Percentiles rank a stretch among this genome's conserved stretches.
Conservation (phyloP, 37 sponge, comb jelly and placozoan genomes). For the Spongilla lacustris region DNA sequence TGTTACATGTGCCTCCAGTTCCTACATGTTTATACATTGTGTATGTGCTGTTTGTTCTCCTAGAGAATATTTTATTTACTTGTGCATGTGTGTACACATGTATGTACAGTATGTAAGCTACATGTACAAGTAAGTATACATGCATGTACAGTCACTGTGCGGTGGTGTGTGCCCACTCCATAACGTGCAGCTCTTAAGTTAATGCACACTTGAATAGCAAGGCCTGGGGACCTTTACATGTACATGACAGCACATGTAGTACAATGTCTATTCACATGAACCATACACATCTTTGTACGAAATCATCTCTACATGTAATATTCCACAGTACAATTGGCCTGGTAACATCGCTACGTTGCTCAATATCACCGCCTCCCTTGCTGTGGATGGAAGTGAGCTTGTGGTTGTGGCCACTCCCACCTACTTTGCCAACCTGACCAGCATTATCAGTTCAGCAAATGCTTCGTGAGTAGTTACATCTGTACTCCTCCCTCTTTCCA, state of each 20-base stretch:
- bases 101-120: not conserved
- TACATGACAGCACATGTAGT: too few species aligned
- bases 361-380: not conserved
- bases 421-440: too few species aligned
- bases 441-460: not conserved
- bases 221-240: too few species aligned
- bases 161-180: not conserved
- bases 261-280: too few species aligned
- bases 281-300: not conserved
- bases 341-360: not conserved
- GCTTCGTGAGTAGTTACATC: slow-evolving; percentile 14
- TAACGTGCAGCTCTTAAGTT: too few species aligned
- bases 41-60: too few species aligned
- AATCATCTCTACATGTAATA: not conserved
- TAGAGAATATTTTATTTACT: too few species aligned
- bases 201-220: too few species aligned
- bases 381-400: not conserved
- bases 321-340: slow-evolving; percentile 47
- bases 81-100: not conserved
- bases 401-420: slow-evolving; percentile 54
- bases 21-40: too few species aligned
- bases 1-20: too few species aligned
- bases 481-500: too few species aligned
- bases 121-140: not conserved
- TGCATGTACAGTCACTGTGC: too few species aligned